A percentile compares a stretch with the other conserved stretches of the same genome.
Evolutionary conservation across 2,797 vertebrate species (phyloP).

Genomic region (Naso thynnoides): DNA sequence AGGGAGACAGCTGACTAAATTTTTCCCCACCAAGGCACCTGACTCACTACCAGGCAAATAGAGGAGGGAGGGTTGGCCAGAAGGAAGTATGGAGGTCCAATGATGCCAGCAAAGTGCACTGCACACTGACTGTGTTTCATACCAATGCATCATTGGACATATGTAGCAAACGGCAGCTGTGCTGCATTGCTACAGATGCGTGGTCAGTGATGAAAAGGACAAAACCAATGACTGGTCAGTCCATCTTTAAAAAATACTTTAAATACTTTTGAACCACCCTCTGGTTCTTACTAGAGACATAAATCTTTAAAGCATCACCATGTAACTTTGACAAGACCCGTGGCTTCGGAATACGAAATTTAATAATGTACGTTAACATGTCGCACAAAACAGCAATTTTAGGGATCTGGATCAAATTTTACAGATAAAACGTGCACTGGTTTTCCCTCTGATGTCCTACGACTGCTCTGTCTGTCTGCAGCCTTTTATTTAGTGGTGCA

Average conservation of each 20-base stretch:
- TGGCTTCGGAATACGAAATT: too few relatives aligned
- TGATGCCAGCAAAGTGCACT: constrained; percentile 28
- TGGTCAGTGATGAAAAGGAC: neutral
- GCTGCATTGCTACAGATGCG: neutral
- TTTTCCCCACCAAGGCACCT: constrained; percentile 67
- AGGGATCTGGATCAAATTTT: too few relatives aligned
- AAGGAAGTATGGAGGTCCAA: constrained; percentile 38
- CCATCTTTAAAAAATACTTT: constrained; percentile 2
- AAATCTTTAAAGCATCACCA: neutral
- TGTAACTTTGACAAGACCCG: too few relatives aligned
- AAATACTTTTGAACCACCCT: neutral
- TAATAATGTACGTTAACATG: too few relatives aligned
- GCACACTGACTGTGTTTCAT: constrained; percentile 24
- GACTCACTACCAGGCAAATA: constrained; percentile 67
- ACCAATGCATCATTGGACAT: constrained; percentile 21
- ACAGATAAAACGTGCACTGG: too few relatives aligned
- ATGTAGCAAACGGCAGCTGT: constrained; percentile 32
- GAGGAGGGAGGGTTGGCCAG: constrained; percentile 35
- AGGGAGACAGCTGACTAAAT: constrained; percentile 75
- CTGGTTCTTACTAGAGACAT: neutral
- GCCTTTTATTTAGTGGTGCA: too few relatives aligned
- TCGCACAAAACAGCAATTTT: too few relatives aligned
- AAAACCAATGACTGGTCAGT: neutral
- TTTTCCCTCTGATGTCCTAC: too few relatives aligned
- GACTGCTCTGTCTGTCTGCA: too few relatives aligned